These are phyloP conservation scores for Willowsia nigromaculata DNA, from an alignment of 2,888 invertebrate species.

Conservation along the genomic window DNA sequence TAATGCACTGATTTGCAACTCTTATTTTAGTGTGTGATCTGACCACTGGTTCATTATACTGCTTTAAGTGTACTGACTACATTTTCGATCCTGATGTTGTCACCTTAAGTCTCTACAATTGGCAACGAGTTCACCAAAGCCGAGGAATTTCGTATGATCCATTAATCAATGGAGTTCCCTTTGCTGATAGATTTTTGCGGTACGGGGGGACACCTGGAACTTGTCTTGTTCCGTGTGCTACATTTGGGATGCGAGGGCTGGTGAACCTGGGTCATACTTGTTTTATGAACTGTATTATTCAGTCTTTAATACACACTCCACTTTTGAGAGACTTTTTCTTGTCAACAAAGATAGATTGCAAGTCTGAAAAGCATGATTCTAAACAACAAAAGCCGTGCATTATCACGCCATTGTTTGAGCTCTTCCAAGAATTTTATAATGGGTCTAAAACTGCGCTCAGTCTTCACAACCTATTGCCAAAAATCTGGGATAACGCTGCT, in stretches of 20 bases:
- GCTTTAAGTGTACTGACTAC: slow-evolving; percentile 94
- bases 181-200: slow-evolving; percentile 88
- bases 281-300: slow-evolving; percentile 99
- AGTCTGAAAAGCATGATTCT: slow-evolving; percentile 75
- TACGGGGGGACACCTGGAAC: slow-evolving; percentile 49
- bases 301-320: slow-evolving; percentile 97
- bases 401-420: slow-evolving; percentile 95
- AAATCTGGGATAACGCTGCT: slow-evolving; percentile 85
- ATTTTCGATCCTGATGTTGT: slow-evolving; percentile 90
- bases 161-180: slow-evolving; percentile 86
- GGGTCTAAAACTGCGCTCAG: slow-evolving; percentile 93
- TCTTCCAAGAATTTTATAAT: slow-evolving; percentile 98
- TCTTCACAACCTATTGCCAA: slow-evolving; percentile 91
- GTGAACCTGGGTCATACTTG: slow-evolving; percentile 98
- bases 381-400: slow-evolving; percentile 84
- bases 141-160: slow-evolving; percentile 67
- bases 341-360: slow-evolving; percentile 93
- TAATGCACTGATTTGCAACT: not conserved
- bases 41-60: slow-evolving; percentile 92
- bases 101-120: slow-evolving; percentile 80
- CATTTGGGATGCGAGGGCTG: slow-evolving; percentile 90
- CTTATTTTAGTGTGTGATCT: slow-evolving; percentile 87
- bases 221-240: slow-evolving; percentile 67
- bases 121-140: slow-evolving; percentile 77
- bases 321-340: slow-evolving; percentile 96